Evolutionary conservation across 2,113 vertebrate species (phyloP), one percentile per base, ranked within the genome.

Genomic region (Lycocorax pyrrhopterus): DNA sequence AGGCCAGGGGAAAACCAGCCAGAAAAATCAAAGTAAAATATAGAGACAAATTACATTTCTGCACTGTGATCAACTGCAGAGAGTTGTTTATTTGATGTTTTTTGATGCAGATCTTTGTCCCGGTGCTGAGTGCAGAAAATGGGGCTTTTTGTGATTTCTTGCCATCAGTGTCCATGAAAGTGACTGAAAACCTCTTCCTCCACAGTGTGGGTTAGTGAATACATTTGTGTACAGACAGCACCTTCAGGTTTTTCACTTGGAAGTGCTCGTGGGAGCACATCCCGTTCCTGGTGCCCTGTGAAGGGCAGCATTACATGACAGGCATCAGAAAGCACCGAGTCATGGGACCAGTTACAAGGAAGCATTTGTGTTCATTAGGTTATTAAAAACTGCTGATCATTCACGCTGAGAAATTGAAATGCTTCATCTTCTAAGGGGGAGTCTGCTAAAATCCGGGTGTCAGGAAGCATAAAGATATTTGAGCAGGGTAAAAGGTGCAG

Each of bases 331-430:
- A 27, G 56, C 49, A 15, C 35, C 0, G 1, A 68, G 87, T 87
- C 91, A 85, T 89, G 82, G 84, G 87, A 83, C 43, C 11, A 2
- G 21, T 35, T 64, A 89, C 92, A 95, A 89, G 90, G 81, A 29
- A 30, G 49, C 20, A 4, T 62, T 62, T 95, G 60, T 95, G 67
- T 73, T 91, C 81, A 5, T 56, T 16, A 4, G 15, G 4, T 89
- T 84, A n/a, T 68, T 64, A 64, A 82, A 89, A 52, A 32, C 5
- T 22, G 56, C 46, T 81, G 30, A 68, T 64, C 2, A 0, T 67
- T 66, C 26, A 9, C 5, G 7, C 60, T 84, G 47, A 32, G 73
- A 78, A 74, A 59, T 7, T 30, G 30, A 60, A 87, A 53, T 29
- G 32, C 53, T 62, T 68, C 17, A 3, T 56, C 12, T 56, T 29